Base-by-base conservation (phyloP, 2,113 vertebrate species). In the Seriola quinqueradiata region DNA sequence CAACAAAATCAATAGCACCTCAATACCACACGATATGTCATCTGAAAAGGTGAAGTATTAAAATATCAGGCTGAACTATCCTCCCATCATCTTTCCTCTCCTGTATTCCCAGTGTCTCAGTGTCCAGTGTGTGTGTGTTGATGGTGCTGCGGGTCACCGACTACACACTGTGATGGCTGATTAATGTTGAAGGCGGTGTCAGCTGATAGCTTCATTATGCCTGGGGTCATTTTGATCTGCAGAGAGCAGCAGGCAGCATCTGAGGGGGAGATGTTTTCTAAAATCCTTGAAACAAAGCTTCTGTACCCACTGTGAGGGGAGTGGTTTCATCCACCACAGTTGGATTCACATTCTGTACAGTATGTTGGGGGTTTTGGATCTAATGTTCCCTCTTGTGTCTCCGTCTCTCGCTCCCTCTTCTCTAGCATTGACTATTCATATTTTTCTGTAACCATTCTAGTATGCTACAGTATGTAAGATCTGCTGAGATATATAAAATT, bases 141-240 rank as follows among this genome's bases (percentile, higher is more conserved):
- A 79, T 78, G 73, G 44, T 44, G 36, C 9, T 25, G 57, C 48
- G 71, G 70, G 79, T 83, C 42, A 6, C 58, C 75, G 77, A 50
- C 36, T 64, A 44, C 78, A 79, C 55, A 57, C 84, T 79, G 84
- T 59, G 79, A 36, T n/a, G 48, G 60, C 74, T 90, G 91, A 90
- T 93, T 88, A 71, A 89, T 89, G 80, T 19, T 75, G 70, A 84
- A 59, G 55, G 79, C 36, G 48, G 36, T 74, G 79, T 82, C 70
- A 72, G 82, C 75, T 70, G 75, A 91, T 77, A 59, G 86, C 74
- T 71, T 77, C 60, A 59, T 92, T 76, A 85, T 57, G 57, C 80
- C 75, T 0, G 4, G 25, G 72, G 86, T 78, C 74, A 67, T 63
- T 80, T 63, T 68, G 79, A 70, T 65, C 60, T 21, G 14, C 50